phyloP scores from a whole-genome alignment of 2,113 vertebrate genomes.

The Galbula dea region DNA sequence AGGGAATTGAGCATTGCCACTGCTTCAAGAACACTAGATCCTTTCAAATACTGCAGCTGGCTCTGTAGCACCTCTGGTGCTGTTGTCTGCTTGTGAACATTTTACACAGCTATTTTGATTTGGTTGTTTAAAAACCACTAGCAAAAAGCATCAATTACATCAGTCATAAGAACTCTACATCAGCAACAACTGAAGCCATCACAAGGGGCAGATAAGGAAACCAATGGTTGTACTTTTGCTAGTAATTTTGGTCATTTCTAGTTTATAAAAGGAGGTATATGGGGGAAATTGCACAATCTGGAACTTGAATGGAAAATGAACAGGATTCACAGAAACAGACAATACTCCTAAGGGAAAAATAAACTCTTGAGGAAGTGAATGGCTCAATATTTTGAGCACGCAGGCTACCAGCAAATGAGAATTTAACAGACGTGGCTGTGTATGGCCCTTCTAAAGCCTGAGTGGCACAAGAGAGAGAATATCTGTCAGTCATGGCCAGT shows the following conservation, averaged over 20 bases:
- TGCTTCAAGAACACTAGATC: not conserved
- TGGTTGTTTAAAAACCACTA: not conserved
- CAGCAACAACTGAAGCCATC: not conserved
- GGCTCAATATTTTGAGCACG: not conserved
- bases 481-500: not conserved
- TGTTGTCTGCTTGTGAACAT: not conserved
- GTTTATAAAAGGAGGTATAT: not conserved
- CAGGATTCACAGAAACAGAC: not conserved
- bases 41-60: not conserved
- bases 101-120: not conserved
- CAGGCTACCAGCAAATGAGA: not conserved
- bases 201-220: not conserved
- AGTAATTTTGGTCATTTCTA: not conserved
- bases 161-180: not conserved
- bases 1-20: not conserved
- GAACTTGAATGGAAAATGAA: not conserved
- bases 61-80: not conserved
- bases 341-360: constrained; percentile 16
- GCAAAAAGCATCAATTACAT: not conserved
- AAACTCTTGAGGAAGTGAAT: not conserved
- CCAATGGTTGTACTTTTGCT: not conserved
- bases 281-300: not conserved
- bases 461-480: too few relatives aligned
- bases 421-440: not conserved
- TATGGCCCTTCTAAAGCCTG: too few relatives aligned